Evolutionary conservation across 1,140 invertebrate species (phyloP).

Genomic region (Acarapis woodi): DNA sequence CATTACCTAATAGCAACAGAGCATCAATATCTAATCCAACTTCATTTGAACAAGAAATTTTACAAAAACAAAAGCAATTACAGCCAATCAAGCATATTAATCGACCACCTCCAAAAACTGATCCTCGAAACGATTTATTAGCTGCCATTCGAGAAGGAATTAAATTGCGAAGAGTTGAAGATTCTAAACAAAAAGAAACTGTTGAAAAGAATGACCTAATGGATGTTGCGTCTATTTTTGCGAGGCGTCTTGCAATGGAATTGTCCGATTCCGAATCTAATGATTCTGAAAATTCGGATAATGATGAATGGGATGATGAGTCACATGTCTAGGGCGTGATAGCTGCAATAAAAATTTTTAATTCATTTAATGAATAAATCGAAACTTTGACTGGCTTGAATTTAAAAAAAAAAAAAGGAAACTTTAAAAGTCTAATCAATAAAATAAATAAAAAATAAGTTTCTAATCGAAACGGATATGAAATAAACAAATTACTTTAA

Average conservation of each 20-base stretch:
- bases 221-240: slow-evolving; percentile 81
- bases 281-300: slow-evolving; percentile 14
- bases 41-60: slow-evolving; percentile 3
- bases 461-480: no score
- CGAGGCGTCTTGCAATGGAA: slow-evolving; percentile 69
- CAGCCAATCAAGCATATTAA: not conserved
- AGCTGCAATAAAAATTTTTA: no score
- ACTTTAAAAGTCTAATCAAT: no score
- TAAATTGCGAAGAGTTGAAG: slow-evolving; percentile 69
- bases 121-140: slow-evolving; percentile 60
- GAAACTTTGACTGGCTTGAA: no score
- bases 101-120: slow-evolving; percentile 7
- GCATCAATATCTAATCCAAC: not conserved
- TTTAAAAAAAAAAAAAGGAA: no score
- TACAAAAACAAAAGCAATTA: slow-evolving; percentile 3
- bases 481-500: no score
- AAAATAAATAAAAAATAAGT: no score
- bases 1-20: not conserved
- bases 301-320: slow-evolving; percentile 13
- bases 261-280: slow-evolving; percentile 61
- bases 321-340: no score
- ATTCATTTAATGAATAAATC: no score
- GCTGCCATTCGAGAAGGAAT: slow-evolving; percentile 86
- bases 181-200: slow-evolving; percentile 46
- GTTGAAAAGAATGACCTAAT: slow-evolving; percentile 35